Evolutionary conservation across 2,113 vertebrate genomes (phyloP), one percentile per base, ranked within the genome.

Genomic region (Pangasianodon hypophthalmus): DNA sequence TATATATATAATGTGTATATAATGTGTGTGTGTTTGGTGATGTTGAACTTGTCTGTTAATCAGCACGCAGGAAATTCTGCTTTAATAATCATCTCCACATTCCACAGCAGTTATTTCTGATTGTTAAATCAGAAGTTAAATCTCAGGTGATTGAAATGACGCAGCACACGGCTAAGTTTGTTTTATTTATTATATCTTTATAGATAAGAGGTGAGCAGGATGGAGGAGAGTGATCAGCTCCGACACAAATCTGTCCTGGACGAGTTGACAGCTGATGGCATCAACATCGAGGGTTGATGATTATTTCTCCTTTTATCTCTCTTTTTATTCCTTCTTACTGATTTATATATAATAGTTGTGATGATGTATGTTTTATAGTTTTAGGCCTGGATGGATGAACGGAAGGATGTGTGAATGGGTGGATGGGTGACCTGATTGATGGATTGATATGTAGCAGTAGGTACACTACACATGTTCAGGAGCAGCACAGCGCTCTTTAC

Each of bases 141-240:
- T 21, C 18, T 75, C 58, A 62, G 58, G 58, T 21, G 69, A 71
- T 6, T 37, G 29, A 37, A 71, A 14, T 71, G 69, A 14, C 6
- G 32, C 18, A 16, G n/a, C 79, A 81, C 46, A 16, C 2, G 11
- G 29, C 14, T 69, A 0, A 41, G 32, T 41, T 77, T 52, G 21
- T 46, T 41, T 16, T 26, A 13, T 50, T 83, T 4, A 19, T 71
- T 11, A 32, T 54, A 0, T 41, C 44, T 29, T 67, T 37, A 19
- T 26, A 88, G 86, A 81, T 88, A 18, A 48, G 10, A 50, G 54
- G 64, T 37, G 87, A 95, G 92, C 92, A 96, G 96, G 93, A 99
- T 99, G 98, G 98, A 99, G 87, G 98, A 99, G 90, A 60, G 93
- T 0, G 98, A 99, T 0, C 92, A 84, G 54, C 90, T 94, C 46